phyloP scores from a whole-genome alignment of 2,797 vertebrate species.

The Margarornis squamiger region DNA sequence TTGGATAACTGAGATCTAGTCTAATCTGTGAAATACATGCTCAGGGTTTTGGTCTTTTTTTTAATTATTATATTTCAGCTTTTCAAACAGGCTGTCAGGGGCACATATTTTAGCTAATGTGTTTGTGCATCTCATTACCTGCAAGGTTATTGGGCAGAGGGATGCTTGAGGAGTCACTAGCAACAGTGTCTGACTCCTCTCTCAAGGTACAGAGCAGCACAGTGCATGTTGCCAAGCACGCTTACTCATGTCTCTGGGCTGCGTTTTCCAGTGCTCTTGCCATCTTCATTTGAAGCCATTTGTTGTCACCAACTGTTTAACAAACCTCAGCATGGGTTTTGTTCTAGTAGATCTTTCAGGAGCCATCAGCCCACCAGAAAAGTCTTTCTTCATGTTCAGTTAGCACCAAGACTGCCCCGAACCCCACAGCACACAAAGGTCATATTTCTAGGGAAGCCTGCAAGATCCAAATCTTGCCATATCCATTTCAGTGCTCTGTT shows the following conservation, averaged over 20 bases:
- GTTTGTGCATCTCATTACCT: background rate
- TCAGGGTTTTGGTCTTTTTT: background rate
- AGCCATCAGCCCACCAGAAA: background rate
- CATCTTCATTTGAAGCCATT: background rate
- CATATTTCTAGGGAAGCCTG: background rate
- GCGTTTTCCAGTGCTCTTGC: background rate
- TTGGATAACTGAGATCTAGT: background rate
- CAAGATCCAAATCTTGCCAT: background rate
- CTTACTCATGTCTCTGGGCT: background rate
- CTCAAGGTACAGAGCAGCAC: background rate
- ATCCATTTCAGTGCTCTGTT: background rate
- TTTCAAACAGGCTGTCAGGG: background rate
- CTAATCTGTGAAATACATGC: background rate
- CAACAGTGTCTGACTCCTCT: background rate
- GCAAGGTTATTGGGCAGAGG: background rate
- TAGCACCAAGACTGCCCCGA: accelerated
- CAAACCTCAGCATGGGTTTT: background rate
- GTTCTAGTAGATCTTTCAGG: background rate
- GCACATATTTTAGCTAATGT: background rate
- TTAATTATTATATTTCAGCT: background rate
- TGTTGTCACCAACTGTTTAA: slow-evolving; percentile 28
- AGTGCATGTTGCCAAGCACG: background rate
- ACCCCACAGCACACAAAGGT: background rate
- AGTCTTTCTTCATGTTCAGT: accelerated
- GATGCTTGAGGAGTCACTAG: background rate